Conservation (phyloP, 1,140 invertebrate species). For the Nilaparvata lugens region DNA sequence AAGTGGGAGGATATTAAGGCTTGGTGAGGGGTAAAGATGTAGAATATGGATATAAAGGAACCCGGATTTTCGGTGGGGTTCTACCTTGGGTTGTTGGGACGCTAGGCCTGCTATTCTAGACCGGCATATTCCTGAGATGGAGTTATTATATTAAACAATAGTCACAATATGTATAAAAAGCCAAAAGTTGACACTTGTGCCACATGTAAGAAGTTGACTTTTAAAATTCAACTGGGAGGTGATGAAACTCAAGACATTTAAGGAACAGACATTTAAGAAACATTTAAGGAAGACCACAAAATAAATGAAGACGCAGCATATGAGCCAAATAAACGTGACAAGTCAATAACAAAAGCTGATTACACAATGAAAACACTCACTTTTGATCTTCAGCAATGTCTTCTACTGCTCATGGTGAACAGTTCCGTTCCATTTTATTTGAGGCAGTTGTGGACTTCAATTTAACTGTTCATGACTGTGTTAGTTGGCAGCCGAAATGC, state of each 20-base stretch:
- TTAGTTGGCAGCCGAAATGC: slow-evolving; percentile 17
- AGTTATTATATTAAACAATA: no score
- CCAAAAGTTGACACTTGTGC: background rate
- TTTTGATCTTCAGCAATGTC: slow-evolving; percentile 13
- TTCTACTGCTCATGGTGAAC: slow-evolving; percentile 9
- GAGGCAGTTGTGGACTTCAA: slow-evolving; percentile 21
- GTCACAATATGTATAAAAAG: background rate
- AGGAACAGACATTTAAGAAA: no score
- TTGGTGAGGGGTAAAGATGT: no score
- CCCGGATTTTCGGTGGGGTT: no score
- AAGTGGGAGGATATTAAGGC: no score
- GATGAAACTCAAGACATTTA: background rate
- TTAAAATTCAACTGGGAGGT: background rate
- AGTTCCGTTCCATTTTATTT: slow-evolving; percentile 15
- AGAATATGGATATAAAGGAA: no score
- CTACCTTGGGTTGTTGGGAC: no score
- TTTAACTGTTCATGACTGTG: slow-evolving; percentile 17
- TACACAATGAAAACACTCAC: slow-evolving; percentile 13
- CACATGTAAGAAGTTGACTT: background rate
- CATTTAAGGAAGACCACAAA: background rate
- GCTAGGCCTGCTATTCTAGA: no score
- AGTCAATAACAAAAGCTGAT: background rate
- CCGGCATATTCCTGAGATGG: no score
- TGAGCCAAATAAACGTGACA: background rate
- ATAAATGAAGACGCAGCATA: background rate